phyloP scores from a whole-genome alignment of 2,888 invertebrate genomes.

The Iselma pallidipennis region DNA sequence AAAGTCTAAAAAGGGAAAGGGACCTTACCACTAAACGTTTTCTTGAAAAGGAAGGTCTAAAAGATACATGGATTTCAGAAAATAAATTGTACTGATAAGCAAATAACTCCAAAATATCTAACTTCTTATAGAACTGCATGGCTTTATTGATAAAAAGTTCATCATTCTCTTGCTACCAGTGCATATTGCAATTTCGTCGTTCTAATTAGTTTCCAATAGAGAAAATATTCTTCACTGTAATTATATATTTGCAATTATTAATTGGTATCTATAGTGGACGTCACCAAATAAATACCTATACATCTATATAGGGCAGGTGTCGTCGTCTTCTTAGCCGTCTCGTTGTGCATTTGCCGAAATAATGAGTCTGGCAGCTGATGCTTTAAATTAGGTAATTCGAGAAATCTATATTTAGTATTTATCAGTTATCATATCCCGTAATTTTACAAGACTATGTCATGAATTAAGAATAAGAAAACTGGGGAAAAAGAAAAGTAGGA shows the following conservation, averaged over 20 bases:
- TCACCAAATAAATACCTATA: neutral
- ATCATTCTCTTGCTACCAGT: too few species aligned
- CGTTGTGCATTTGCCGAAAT: conserved; percentile 27
- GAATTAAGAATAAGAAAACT: neutral
- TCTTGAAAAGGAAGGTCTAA: too few species aligned
- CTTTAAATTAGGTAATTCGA: conserved; percentile 32
- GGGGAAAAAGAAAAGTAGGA: neutral
- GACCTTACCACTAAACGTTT: too few species aligned
- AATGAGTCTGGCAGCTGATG: conserved; percentile 40
- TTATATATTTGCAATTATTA: conserved; percentile 1
- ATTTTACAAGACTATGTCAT: conserved; percentile 8
- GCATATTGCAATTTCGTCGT: neutral
- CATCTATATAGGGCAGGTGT: conserved; percentile 33
- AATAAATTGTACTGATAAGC: too few species aligned
- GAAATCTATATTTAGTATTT: conserved; percentile 37
- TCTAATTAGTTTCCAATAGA: neutral
- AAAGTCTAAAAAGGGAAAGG: too few species aligned
- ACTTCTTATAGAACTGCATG: too few species aligned
- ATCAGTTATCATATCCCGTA: conserved; percentile 25
- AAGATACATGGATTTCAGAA: too few species aligned
- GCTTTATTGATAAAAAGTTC: too few species aligned
- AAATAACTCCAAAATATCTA: too few species aligned
- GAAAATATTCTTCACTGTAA: neutral
- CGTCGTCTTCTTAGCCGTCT: conserved; percentile 7
- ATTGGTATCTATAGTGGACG: neutral